Conservation (phyloP, 64 coral and sea anemone species). For the Cladopsammia gracilis region DNA sequence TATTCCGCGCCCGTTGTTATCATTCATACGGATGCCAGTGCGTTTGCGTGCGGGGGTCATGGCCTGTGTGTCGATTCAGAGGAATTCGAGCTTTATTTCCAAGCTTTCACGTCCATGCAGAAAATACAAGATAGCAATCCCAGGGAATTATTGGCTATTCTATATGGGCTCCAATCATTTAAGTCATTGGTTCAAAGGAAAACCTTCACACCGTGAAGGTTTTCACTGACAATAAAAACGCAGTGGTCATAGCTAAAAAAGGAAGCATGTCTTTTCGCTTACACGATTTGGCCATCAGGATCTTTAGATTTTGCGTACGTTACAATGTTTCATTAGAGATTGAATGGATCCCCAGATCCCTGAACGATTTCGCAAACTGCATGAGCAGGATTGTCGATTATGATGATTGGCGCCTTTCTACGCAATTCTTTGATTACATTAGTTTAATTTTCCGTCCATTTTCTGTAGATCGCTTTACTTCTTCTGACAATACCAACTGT, state of each 20-base stretch:
- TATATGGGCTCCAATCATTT: slow-evolving; percentile 42
- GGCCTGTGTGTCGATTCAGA: too few relatives aligned
- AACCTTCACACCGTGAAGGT: slow-evolving; percentile 53
- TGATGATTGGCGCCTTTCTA: too few relatives aligned
- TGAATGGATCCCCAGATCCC: slow-evolving; percentile 30
- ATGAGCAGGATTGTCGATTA: neutral
- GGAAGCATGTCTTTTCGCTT: slow-evolving; percentile 30
- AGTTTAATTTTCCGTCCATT: too few relatives aligned
- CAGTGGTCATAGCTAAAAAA: neutral
- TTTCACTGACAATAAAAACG: slow-evolving; percentile 48
- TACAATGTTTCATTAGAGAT: slow-evolving; percentile 23
- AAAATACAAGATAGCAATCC: slow-evolving; percentile 41
- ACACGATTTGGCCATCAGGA: slow-evolving; percentile 17
- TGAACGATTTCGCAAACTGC: neutral
- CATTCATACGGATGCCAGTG: too few relatives aligned
- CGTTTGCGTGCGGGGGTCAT: too few relatives aligned
- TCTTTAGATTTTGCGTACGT: slow-evolving; percentile 1
- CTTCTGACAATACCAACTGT: too few relatives aligned
- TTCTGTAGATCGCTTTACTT: too few relatives aligned
- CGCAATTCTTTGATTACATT: too few relatives aligned
- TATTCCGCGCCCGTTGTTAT: too few relatives aligned
- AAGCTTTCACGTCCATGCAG: slow-evolving; percentile 53
- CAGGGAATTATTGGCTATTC: slow-evolving; percentile 57
- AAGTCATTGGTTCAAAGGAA: neutral
- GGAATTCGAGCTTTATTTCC: slow-evolving; percentile 57